Percentiles rank a stretch among this genome's conserved stretches.
Evolutionary conservation across 92 coral and sea anemone species (phyloP).

Genomic region (Paragorgia papillata): DNA sequence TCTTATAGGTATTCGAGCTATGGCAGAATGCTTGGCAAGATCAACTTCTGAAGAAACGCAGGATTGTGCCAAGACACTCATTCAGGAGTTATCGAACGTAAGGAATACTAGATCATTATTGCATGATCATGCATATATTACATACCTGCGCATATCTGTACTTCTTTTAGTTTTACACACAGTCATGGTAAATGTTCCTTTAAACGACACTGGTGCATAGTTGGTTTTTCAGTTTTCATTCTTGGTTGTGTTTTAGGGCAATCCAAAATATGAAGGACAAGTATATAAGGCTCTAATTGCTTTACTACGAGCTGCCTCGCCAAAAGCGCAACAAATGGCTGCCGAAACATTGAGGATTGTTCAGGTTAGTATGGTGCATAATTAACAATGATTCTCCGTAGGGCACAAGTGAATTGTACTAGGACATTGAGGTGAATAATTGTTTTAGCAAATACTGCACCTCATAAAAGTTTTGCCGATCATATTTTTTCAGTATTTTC

Average conservation of each 20-base stretch:
- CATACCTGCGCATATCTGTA: too few relatives aligned
- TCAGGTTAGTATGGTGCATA: constrained; percentile 62
- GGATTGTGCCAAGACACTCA: constrained; percentile 81
- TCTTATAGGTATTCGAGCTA: constrained; percentile 88
- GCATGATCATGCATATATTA: too few relatives aligned
- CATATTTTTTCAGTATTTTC: too few relatives aligned
- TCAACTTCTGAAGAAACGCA: constrained; percentile 95
- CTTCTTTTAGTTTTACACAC: too few relatives aligned
- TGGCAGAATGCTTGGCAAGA: constrained; percentile 93
- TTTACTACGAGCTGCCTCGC: constrained; percentile 90
- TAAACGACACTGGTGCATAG: too few relatives aligned
- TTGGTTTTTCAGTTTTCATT: neutral
- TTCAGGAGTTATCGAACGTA: constrained; percentile 91
- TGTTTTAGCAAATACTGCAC: too few relatives aligned
- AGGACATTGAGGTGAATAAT: too few relatives aligned
- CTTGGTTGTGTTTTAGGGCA: too few relatives aligned
- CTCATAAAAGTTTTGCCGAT: too few relatives aligned
- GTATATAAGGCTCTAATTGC: constrained; percentile 94
- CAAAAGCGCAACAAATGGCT: constrained; percentile 99
- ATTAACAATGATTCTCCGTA: neutral
- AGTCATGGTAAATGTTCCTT: too few relatives aligned
- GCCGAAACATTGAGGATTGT: constrained; percentile 90
- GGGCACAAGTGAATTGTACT: too few relatives aligned
- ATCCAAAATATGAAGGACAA: constrained; percentile 91
- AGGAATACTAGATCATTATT: constrained; percentile 32